Percentiles rank a stretch among this genome's conserved stretches.
Conservation (phyloP, 2,113 vertebrate genomes). For the Australoheros scitulus region DNA sequence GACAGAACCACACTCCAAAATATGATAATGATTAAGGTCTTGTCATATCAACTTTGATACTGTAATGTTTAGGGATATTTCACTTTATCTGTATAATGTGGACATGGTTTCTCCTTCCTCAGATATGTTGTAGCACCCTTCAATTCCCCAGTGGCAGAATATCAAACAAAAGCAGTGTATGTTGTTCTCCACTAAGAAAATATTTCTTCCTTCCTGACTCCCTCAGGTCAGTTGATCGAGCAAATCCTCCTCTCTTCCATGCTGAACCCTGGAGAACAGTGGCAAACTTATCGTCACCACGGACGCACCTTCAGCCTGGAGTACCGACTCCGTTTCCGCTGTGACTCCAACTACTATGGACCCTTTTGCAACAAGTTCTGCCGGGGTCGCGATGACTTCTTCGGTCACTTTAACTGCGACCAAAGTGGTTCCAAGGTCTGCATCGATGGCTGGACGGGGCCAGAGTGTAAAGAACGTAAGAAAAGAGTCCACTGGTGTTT, state of each 20-base stretch:
- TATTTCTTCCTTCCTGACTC: background rate
- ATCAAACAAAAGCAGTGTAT: background rate
- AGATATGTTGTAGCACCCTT: background rate
- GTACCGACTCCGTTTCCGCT: slow-evolving; percentile 83
- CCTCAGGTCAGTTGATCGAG: slow-evolving; percentile 83
- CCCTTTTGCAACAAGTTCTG: slow-evolving; percentile 82
- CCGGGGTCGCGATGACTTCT: slow-evolving; percentile 79
- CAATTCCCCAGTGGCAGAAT: background rate
- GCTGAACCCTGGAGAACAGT: slow-evolving; percentile 83
- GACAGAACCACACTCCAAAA: background rate
- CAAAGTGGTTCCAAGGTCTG: slow-evolving; percentile 82
- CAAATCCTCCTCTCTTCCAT: slow-evolving; percentile 81
- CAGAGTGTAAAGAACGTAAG: slow-evolving; percentile 74
- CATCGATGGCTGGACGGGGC: slow-evolving; percentile 82
- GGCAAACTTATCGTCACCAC: slow-evolving; percentile 78
- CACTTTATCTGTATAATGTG: background rate
- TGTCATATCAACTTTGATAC: background rate
- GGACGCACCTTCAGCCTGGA: slow-evolving; percentile 81
- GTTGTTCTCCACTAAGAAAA: background rate
- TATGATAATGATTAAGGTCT: background rate
- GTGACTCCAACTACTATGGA: slow-evolving; percentile 82
- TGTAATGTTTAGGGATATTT: background rate
- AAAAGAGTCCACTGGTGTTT: background rate
- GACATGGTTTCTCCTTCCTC: background rate
- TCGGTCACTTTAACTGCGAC: slow-evolving; percentile 85